These are phyloP conservation scores for Protophormia terraenovae DNA, from an alignment of 2,888 invertebrate species.

Conservation along the genomic window DNA sequence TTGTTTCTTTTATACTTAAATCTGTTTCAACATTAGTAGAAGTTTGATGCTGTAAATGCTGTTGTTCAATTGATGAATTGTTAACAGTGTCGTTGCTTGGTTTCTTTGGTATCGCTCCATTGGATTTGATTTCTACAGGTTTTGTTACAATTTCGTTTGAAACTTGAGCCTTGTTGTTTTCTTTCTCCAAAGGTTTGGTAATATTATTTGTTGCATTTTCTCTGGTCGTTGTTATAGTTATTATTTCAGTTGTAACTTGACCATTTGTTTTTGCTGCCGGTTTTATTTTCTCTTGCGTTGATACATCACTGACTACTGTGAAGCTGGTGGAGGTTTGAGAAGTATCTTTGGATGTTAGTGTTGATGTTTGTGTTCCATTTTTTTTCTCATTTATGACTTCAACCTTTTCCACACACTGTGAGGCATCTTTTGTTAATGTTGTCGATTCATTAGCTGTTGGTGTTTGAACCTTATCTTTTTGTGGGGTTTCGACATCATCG, in stretches of 20 bases:
- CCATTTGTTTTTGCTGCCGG: constrained; percentile 46
- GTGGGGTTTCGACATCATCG: constrained; percentile 26
- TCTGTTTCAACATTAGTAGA: neutral
- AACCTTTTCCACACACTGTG: neutral
- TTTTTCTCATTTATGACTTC: neutral
- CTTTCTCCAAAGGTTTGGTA: neutral
- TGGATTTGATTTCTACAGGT: constrained; percentile 51
- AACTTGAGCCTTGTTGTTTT: neutral
- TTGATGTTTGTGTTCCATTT: neutral
- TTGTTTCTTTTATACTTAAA: constrained; percentile 48
- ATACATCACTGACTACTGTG: neutral
- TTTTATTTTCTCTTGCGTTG: neutral
- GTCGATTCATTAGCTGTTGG: neutral
- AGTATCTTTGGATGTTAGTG: neutral
- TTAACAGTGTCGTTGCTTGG: constrained; percentile 6
- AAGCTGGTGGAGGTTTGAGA: neutral
- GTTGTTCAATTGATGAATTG: constrained; percentile 1
- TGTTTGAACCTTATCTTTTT: neutral
- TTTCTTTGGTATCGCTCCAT: constrained; percentile 67
- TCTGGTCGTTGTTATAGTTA: constrained; percentile 29
- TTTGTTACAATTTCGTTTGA: constrained; percentile 19
- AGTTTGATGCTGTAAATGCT: neutral
- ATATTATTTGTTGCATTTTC: neutral
- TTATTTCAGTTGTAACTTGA: constrained; percentile 50
- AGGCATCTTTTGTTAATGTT: neutral